Evolutionary conservation across 2,113 vertebrate genomes (phyloP).

Genomic region (Meriones unguiculatus): DNA sequence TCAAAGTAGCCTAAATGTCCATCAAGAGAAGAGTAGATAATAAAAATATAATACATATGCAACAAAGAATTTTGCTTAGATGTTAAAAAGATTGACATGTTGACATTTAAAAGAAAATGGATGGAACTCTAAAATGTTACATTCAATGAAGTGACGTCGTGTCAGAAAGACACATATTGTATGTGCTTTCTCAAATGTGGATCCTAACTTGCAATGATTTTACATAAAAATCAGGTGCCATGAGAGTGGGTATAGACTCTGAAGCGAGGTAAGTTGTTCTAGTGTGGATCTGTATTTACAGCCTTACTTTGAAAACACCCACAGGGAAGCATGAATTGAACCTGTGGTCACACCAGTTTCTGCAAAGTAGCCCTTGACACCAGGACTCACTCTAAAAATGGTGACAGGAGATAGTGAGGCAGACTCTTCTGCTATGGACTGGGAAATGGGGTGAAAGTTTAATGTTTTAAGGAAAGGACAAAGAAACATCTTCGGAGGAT

Average conservation of each 20-base stretch:
- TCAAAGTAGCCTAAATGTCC: neutral
- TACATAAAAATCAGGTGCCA: neutral
- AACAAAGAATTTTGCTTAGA: neutral
- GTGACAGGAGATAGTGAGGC: neutral
- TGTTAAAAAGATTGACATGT: neutral
- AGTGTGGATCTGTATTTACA: neutral
- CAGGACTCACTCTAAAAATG: neutral
- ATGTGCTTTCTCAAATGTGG: neutral
- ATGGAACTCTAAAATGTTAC: neutral
- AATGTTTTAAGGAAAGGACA: neutral
- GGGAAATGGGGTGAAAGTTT: neutral
- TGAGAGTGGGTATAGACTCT: neutral
- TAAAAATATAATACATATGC: no score
- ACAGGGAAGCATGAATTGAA: neutral
- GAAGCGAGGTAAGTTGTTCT: neutral
- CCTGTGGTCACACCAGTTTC: neutral
- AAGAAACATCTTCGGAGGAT: neutral
- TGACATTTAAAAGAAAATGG: neutral
- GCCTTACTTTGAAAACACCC: neutral
- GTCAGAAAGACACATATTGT: neutral
- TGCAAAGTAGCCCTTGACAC: neutral
- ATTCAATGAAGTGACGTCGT: neutral
- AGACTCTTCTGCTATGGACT: neutral
- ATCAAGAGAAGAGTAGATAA: neutral
- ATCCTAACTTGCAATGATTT: neutral